Base-by-base conservation (phyloP, 2,113 vertebrate species). In the Casuarius casuarius region DNA sequence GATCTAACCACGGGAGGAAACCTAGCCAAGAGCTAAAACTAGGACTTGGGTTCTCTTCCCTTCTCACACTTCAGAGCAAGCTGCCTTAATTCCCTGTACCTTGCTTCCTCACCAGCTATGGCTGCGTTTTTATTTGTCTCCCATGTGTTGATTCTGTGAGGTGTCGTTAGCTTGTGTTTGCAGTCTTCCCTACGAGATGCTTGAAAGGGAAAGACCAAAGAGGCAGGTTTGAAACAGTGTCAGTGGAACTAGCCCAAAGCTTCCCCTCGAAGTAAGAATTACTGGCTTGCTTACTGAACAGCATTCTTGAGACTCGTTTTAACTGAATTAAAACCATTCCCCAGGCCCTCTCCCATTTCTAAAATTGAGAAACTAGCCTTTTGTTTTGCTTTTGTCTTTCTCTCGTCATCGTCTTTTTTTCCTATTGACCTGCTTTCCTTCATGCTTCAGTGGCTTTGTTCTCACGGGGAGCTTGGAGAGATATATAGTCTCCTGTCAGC, bases 121-220 rank as follows among this genome's bases (percentile, higher is more conserved):
- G 10, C 62, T 3, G 38, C 46, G 58, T 40, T n/a, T 31, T 31
- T 3, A 40, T 31, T 73, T 28, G 23, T 38, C 7, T 61, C 16
- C 38, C 40, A 1, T 2, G 3, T 2, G 5, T 1, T 23, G n/a
- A 21, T 35, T 44, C 38, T 0, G 2, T 13, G 40, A 58, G 42
- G 56, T 25, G 38, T 18, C 38, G 1, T 29, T 9, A 42, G 61
- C 31, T 42, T 15, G 35, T n/a, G 73, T n/a, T 35, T 65, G 52
- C 23, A 8, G 33, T 10, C n/a, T 62, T 5, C 14, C 23, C 33
- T 12, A 3, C 58, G 44, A 6, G 19, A 0, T 8, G 21, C 42
- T 58, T 22, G n/a, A 6, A 44, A 70, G 48, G 25, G 25, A 49
- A 23, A 35, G 44, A 28, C 44, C 59, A 10, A 18, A 19, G 28